Conservation (phyloP, 1,140 invertebrate species). For the Parasteatoda tepidariorum region DNA sequence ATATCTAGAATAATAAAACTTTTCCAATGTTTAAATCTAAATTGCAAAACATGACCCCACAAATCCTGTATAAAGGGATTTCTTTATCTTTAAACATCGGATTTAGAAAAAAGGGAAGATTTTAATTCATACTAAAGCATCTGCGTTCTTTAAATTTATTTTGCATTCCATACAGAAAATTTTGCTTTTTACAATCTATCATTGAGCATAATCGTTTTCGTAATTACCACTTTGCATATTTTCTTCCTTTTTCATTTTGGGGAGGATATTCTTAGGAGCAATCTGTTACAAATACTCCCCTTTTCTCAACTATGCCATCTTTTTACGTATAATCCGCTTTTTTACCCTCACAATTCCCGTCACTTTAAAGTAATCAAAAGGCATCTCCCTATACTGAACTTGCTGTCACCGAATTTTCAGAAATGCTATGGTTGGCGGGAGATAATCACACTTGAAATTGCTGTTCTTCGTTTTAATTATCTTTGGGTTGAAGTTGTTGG, state of each 20-base stretch:
- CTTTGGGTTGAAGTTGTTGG: neutral
- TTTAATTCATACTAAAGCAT: slow-evolving; percentile 27
- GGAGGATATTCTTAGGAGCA: slow-evolving; percentile 36
- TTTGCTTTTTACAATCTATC: slow-evolving; percentile 47
- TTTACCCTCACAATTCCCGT: neutral
- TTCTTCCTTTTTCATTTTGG: slow-evolving; percentile 10
- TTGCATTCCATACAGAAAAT: slow-evolving; percentile 25
- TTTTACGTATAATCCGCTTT: neutral
- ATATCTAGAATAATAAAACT: no score
- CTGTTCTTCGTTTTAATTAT: slow-evolving; percentile 29
- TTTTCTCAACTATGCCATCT: neutral
- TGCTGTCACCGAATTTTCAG: neutral
- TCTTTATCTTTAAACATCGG: no score
- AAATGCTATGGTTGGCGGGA: neutral
- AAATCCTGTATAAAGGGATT: no score
- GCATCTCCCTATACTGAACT: slow-evolving; percentile 13
- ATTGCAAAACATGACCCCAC: no score
- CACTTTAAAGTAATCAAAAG: slow-evolving; percentile 34
- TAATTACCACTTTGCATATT: slow-evolving; percentile 56
- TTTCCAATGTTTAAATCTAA: no score
- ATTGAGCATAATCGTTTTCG: slow-evolving; percentile 46
- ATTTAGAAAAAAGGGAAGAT: no score
- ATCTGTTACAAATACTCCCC: slow-evolving; percentile 17
- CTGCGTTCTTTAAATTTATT: slow-evolving; percentile 1
- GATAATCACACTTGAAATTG: slow-evolving; percentile 1